Percentiles rank a stretch among this genome's conserved stretches.
phyloP scores from a whole-genome alignment of 2,113 vertebrate species.

The Dipodomys spectabilis region DNA sequence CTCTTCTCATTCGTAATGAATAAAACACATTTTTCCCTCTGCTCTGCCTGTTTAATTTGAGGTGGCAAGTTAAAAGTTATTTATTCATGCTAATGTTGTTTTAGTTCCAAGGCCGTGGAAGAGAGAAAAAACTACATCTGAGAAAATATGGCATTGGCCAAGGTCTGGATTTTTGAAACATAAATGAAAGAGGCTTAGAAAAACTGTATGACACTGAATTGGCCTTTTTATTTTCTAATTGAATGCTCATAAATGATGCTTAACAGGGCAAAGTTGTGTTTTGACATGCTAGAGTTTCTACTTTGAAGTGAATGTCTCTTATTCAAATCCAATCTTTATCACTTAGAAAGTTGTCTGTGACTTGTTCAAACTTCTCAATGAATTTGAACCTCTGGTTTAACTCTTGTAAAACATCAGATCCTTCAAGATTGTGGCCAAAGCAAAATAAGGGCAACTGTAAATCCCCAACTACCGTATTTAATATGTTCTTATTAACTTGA shows the following conservation, averaged over 20 bases:
- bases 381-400: not conserved
- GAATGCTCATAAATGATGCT: not conserved
- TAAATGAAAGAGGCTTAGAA: not conserved
- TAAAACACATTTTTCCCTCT: not conserved
- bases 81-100: not conserved
- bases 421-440: not conserved
- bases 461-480: not conserved
- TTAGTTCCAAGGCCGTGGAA: not conserved
- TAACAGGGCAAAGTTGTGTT: not conserved
- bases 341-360: not conserved
- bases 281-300: constrained; percentile 7
- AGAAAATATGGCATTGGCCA: not conserved
- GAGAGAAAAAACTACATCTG: not conserved
- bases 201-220: not conserved
- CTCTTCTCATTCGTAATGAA: not conserved
- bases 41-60: not conserved
- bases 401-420: not conserved
- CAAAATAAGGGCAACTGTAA: constrained; percentile 21
- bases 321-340: not conserved
- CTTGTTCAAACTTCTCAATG: not conserved
- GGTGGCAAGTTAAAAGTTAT: not conserved
- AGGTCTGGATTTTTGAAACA: not conserved
- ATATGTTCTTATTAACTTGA: not conserved
- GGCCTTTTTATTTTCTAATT: not conserved
- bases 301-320: not conserved